Percentiles rank a stretch among this genome's conserved stretches.
Evolutionary conservation across 2,797 vertebrate genomes (phyloP).

Genomic region (Rhinella marina): DNA sequence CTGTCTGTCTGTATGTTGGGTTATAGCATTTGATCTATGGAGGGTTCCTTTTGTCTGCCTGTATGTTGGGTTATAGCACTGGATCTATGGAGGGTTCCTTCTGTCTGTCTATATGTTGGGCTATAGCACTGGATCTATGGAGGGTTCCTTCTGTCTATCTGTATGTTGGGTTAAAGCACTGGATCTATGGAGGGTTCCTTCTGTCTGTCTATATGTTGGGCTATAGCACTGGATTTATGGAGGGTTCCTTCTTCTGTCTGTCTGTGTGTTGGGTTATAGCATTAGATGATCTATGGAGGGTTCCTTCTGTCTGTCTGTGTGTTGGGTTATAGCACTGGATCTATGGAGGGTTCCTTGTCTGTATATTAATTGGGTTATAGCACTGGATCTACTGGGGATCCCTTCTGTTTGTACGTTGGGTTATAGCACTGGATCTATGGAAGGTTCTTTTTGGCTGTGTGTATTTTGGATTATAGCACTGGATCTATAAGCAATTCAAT

Average conservation of each 20-base stretch:
- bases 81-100: background rate
- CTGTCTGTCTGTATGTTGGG: too few relatives aligned
- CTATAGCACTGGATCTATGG: background rate
- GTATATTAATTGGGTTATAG: too few relatives aligned
- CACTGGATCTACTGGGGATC: too few relatives aligned
- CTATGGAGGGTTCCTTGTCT: background rate
- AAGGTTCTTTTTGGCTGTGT: too few relatives aligned
- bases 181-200: background rate
- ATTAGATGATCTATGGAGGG: background rate
- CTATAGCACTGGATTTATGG: background rate
- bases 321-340: background rate
- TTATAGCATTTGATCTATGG: too few relatives aligned
- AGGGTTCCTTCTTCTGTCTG: background rate
- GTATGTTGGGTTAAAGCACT: too few relatives aligned
- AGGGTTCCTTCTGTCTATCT: background rate
- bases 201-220: background rate
- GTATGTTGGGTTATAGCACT: background rate
- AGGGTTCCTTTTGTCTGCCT: too few relatives aligned
- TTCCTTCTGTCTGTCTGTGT: background rate
- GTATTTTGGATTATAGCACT: too few relatives aligned
- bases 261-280: background rate
- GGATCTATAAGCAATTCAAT: too few relatives aligned
- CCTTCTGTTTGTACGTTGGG: too few relatives aligned
- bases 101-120: background rate
- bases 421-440: too few relatives aligned